Evolutionary conservation across 2,113 vertebrate species (phyloP).

Genomic region (Corythaixoides concolor): DNA sequence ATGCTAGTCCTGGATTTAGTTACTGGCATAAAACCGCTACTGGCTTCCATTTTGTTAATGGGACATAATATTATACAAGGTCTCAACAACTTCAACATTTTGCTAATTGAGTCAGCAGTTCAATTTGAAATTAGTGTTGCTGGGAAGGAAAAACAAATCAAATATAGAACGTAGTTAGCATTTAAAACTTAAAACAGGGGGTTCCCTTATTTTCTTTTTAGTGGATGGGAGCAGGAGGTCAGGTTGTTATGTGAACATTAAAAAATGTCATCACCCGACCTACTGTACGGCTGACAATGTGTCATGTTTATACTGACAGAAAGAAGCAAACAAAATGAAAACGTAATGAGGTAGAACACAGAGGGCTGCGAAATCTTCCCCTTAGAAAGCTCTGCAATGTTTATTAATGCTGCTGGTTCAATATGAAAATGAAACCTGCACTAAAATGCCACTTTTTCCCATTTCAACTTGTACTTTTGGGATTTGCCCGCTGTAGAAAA

Average conservation of each 20-base stretch:
- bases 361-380: neutral
- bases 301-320: slow-evolving; percentile 16
- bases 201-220: slow-evolving; percentile 18
- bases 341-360: slow-evolving; percentile 41
- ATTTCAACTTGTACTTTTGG: neutral
- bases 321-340: slow-evolving; percentile 10
- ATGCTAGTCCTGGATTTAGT: slow-evolving; percentile 7
- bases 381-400: slow-evolving; percentile 4
- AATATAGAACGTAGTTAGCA: slow-evolving; percentile 18
- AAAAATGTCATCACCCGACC: slow-evolving; percentile 23
- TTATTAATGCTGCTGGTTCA: slow-evolving; percentile 12
- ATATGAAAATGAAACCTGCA: neutral
- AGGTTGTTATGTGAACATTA: slow-evolving; percentile 43
- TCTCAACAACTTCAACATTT: slow-evolving; percentile 34
- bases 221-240: slow-evolving; percentile 30
- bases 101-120: slow-evolving; percentile 45
- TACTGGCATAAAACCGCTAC: neutral
- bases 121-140: slow-evolving; percentile 25
- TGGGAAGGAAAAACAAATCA: slow-evolving; percentile 49
- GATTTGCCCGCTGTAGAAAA: neutral
- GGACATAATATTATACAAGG: slow-evolving; percentile 10
- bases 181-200: neutral
- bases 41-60: slow-evolving; percentile 20
- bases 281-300: neutral
- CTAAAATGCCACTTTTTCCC: neutral